These are phyloP conservation scores for Heliconius ismenius DNA, from an alignment of 2,888 invertebrate genomes.

Conservation along the genomic window DNA sequence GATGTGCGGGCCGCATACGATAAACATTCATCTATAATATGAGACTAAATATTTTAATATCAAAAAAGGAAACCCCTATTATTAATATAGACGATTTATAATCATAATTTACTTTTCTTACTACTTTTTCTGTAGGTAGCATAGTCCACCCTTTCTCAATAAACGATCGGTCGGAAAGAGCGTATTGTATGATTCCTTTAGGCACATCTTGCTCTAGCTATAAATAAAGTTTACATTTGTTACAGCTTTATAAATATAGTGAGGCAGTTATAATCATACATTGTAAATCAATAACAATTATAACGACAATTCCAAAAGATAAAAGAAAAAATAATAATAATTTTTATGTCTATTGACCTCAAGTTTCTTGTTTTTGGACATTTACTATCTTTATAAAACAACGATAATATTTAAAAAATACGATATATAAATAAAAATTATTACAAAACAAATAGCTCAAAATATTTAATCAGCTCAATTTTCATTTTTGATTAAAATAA, in stretches of 20 bases:
- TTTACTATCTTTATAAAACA: constrained; percentile 31
- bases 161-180: constrained; percentile 68
- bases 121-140: constrained; percentile 74
- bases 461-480: constrained; percentile 18
- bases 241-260: not conserved
- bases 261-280: not conserved
- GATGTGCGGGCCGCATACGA: constrained; percentile 72
- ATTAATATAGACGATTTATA: not conserved
- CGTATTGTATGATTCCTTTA: constrained; percentile 65
- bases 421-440: constrained; percentile 43
- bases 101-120: constrained; percentile 61
- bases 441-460: constrained; percentile 47
- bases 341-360: constrained; percentile 38
- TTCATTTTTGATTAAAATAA: not conserved
- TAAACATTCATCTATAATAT: constrained; percentile 69
- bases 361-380: constrained; percentile 50
- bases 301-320: not conserved
- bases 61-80: not conserved
- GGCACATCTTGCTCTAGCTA: constrained; percentile 56
- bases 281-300: not conserved
- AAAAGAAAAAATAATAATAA: not conserved
- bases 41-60: not conserved
- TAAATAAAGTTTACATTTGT: constrained; percentile 40
- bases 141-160: constrained; percentile 77
- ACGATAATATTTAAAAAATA: constrained; percentile 27